Percentiles rank a stretch among this genome's conserved stretches.
These are phyloP conservation scores for Triops longicaudatus DNA, from an alignment of 1,140 invertebrate genomes.

Conservation along the genomic window DNA sequence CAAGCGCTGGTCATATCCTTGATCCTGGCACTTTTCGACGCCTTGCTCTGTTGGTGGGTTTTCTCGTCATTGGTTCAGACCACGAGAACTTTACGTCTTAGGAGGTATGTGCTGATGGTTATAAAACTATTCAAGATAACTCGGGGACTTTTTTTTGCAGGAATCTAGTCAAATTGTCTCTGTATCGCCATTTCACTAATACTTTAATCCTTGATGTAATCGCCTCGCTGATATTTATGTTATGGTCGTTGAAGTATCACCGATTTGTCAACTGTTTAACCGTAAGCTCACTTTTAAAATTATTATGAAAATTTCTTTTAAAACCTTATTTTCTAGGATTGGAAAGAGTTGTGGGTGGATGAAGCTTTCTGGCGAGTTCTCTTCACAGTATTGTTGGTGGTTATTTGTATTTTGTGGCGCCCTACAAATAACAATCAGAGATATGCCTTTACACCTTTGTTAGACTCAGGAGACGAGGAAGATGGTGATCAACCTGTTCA, in stretches of 20 bases:
- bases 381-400: constrained; percentile 74
- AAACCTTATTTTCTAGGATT: constrained; percentile 52
- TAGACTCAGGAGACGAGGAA: constrained; percentile 69
- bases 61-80: constrained; percentile 82
- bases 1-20: constrained; percentile 61
- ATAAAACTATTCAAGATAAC: constrained; percentile 36
- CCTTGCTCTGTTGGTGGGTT: constrained; percentile 65
- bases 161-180: constrained; percentile 76
- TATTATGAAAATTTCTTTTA: not conserved
- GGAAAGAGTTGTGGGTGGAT: constrained; percentile 86
- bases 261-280: constrained; percentile 56
- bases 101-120: constrained; percentile 43
- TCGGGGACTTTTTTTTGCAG: constrained; percentile 41
- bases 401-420: constrained; percentile 90
- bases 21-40: constrained; percentile 58
- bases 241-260: constrained; percentile 78
- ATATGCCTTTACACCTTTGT: constrained; percentile 83
- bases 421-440: constrained; percentile 91
- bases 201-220: constrained; percentile 81
- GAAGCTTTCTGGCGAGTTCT: constrained; percentile 90
- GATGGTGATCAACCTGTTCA: constrained; percentile 74
- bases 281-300: constrained; percentile 45
- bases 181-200: constrained; percentile 90
- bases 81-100: constrained; percentile 70
- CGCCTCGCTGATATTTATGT: constrained; percentile 81